Evolutionary conservation across 2,888 invertebrate genomes (phyloP), one percentile per base, ranked within the genome.

Genomic region (Eulithis prunata): DNA sequence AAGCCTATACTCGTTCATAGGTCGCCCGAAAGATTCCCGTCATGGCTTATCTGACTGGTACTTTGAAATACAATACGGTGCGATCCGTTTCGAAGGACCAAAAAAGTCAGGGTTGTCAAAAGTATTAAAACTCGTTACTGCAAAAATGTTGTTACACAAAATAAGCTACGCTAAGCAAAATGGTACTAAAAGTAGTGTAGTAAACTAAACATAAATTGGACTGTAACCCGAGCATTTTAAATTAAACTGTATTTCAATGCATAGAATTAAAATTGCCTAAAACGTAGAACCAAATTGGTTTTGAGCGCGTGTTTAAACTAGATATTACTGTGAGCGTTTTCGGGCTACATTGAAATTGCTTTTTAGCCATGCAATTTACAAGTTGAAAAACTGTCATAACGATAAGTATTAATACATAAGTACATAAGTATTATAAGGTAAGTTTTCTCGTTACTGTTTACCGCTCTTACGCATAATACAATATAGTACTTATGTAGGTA

Each of bases 191-290:
- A 46, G 13, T 14, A 47, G 13, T 13, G 47, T 14, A 5, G 13
- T 47, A 49, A 47, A 54, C n/a, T 54, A 49, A 53, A 32, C 45
- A 47, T 66, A 66, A 46, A 58, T 62, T 52, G 51, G 41, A 46
- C 12, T 38, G 36, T 13, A 60, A 57, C 54, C 53, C 54, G 13
- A 5, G 12, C 41, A 8, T 8, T 41, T 60, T 38, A 56, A 51
- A 60, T 61, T 61, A 53, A 65, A 62, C 61, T 43, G 60, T 61
- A 45, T 51, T 60, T 65, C 52, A 49, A 65, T 65, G 53, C 57
- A 59, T 61, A 46, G 45, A 2, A 56, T 49, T 62, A 62, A 57
- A 62, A 52, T 52, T 57, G 57, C 55, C 56, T 57, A 60, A 60
- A 64, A 60, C 32, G 56, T 55, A 12, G 0, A 56, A 56, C 56